phyloP scores from a whole-genome alignment of 2,888 invertebrate genomes.

The Eristalis pertinax region DNA sequence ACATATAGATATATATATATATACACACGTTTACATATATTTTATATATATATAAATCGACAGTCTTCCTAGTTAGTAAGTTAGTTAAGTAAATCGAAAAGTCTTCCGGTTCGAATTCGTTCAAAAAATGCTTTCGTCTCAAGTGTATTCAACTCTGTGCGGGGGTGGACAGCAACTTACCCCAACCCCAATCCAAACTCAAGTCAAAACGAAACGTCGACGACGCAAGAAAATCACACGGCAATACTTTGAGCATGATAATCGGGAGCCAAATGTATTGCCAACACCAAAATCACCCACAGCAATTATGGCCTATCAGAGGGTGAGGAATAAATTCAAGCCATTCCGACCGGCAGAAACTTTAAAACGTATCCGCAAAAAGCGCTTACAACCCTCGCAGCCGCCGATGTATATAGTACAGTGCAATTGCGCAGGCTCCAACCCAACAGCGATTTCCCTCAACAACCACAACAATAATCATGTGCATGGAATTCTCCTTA shows the following conservation, averaged over 20 bases:
- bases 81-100: conserved; percentile 27
- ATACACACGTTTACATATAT: conserved; percentile 10
- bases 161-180: conserved; percentile 75
- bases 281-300: conserved; percentile 15
- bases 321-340: conserved; percentile 79
- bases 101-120: conserved; percentile 54
- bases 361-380: conserved; percentile 60
- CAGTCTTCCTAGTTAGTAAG: conserved; percentile 61
- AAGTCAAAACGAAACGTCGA: conserved; percentile 47
- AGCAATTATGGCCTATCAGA: conserved; percentile 75
- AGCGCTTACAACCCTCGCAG: conserved; percentile 25
- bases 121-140: conserved; percentile 63
- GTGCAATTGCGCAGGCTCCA: conserved; percentile 76
- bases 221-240: conserved; percentile 73
- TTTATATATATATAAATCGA: conserved; percentile 41
- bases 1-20: not conserved
- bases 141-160: conserved; percentile 74
- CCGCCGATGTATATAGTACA: conserved; percentile 61
- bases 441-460: conserved; percentile 44
- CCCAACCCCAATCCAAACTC: conserved; percentile 70
- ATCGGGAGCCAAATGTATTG: conserved; percentile 74
- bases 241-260: conserved; percentile 80
- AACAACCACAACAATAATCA: conserved; percentile 70
- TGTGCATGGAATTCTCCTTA: conserved; percentile 69
- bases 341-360: conserved; percentile 76